Evolutionary conservation across 2,797 vertebrate species (phyloP), one percentile per base, ranked within the genome.

Genomic region (Gallirallus australis): DNA sequence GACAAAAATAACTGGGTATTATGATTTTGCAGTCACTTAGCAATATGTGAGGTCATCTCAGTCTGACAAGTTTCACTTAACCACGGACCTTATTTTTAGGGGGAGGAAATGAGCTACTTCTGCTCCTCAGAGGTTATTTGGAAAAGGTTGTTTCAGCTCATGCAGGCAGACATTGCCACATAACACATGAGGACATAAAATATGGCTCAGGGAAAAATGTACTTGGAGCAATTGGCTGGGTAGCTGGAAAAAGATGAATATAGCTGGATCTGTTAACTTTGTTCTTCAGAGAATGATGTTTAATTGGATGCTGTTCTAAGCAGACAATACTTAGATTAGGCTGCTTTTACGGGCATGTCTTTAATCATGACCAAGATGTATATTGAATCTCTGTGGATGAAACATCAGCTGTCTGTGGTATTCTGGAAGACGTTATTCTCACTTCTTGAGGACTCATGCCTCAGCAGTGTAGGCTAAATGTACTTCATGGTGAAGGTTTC

Each of bases 271-370:
- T 80, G n/a, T 59, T 89, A 82, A 94, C 68, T 93, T 92, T 42
- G 50, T 82, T 94, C 91, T 96, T 90, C 73, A 89, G 86, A 93
- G 88, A 86, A 84, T 87, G 90, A 86, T 94, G 86, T 94, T 95
- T 95, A 97, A 97, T 95, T 95, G 96, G 93, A 96, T 94, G 64
- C 88, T 91, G 61, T 78, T 96, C 94, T 90, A 35, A 89, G 90
- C 35, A 93, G 95, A 94, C 93, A 96, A 89, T 94, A 68, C 78
- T 77, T 93, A 94, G 86, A 95, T 95, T 94, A 94, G 78, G 47
- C 90, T 96, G 91, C 88, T 89, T 94, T 95, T 87, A 89, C 56
- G 90, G 84, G 61, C 94, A 78, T 93, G 86, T 93, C 81, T 96
- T 96, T 94, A 96, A 96, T 97, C 94, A 95, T 37, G 61, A 89